Conservation (phyloP, 2,113 vertebrate species). For the Gorsachius goisagi region DNA sequence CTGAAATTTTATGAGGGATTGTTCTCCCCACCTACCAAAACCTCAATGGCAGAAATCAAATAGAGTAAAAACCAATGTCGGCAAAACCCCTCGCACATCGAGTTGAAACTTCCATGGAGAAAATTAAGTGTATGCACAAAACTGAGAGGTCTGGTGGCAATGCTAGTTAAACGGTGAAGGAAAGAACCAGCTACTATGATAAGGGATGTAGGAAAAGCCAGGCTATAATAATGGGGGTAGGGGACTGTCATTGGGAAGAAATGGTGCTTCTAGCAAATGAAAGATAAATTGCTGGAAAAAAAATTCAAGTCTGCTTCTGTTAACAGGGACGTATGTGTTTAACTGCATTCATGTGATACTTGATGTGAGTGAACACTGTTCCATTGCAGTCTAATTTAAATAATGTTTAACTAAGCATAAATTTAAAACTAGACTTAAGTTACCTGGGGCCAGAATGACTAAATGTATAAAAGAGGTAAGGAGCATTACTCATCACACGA, state of each 20-base stretch:
- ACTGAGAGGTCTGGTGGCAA: background rate
- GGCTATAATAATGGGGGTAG: background rate
- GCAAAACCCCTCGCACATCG: background rate
- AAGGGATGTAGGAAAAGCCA: background rate
- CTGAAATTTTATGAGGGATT: background rate
- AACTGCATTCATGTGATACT: background rate
- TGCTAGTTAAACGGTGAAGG: background rate
- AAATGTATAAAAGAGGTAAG: background rate
- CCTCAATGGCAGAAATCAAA: background rate
- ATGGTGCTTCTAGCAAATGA: background rate
- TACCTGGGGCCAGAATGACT: background rate
- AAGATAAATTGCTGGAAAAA: background rate
- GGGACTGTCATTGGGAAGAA: background rate
- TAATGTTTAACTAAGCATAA: background rate
- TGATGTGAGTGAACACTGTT: background rate
- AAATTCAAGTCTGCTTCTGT: background rate
- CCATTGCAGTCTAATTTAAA: background rate
- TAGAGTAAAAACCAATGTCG: background rate
- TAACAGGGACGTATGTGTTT: background rate
- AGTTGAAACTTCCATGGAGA: background rate
- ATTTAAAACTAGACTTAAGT: background rate
- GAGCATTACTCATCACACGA: background rate
- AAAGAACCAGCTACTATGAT: background rate
- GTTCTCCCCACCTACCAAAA: background rate
- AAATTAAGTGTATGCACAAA: background rate